Base-by-base conservation (phyloP, 2,888 invertebrate genomes). In the Bombylius discolor region DNA sequence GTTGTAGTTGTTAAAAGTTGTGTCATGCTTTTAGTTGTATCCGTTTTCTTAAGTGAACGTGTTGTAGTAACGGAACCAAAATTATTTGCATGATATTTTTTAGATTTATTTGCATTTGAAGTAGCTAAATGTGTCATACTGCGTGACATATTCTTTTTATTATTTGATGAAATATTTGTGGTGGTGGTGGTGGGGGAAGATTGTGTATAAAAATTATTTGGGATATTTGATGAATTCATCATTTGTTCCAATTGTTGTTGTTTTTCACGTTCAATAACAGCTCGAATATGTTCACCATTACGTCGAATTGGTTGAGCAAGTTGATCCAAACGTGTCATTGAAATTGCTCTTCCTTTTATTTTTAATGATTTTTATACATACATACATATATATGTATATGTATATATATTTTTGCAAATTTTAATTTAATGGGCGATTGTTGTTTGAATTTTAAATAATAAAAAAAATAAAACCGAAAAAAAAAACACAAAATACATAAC, bases 261-360 rank as follows among this genome's bases (percentile, higher is more conserved):
- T 49, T 71, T 70, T 59, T 74, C 71, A 56, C 74, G 70, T 62
- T 74, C 74, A 64, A 73, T 63, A 57, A 74, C 67, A 39, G 74
- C 69, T 59, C 71, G 68, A 58, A 74, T 71, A 64, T 74, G 74
- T 62, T 74, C 74, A 55, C 74, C 74, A 66, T 74, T 72, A 56
- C 79, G 79, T 66, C 80, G 77, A 66, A 85, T 79, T 63, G 87
- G 87, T 76, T 82, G 83, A 66, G 87, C 81, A 74, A 87, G 80
- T 73, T 85, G 84, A 82, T 93, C 93, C 79, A 93, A 83, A 67
- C 93, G 85, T 70, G 91, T 88, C 91, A 93, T 91, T 75, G 91
- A 91, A 79, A 87, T 87, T 70, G 92, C 91, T 82, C 92, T 90
- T 83, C 86, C 86, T 85, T 63, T 23, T 23, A 23, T 23, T 23